Conservation (phyloP, 2,888 invertebrate genomes). For the Apoda limacodes region DNA sequence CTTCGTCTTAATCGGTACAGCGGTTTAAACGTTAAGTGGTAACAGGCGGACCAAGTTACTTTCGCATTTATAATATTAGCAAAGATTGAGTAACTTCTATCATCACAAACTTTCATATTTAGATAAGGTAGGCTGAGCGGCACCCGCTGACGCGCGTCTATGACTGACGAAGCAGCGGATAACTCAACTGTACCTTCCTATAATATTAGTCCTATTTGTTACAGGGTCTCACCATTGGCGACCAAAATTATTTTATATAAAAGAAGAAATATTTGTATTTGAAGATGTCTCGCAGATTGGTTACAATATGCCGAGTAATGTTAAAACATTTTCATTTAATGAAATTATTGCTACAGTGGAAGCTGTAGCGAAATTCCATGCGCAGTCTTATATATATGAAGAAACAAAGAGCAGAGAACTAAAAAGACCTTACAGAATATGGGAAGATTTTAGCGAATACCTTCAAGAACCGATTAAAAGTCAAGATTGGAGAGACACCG, state of each 20-base stretch:
- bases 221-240: conserved; percentile 41
- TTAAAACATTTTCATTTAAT: conserved; percentile 34
- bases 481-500: conserved; percentile 40
- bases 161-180: no score
- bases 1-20: no score
- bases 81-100: no score
- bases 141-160: no score
- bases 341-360: conserved; percentile 48
- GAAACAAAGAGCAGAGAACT: conserved; percentile 39
- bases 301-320: conserved; percentile 39
- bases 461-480: conserved; percentile 35
- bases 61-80: no score
- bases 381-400: conserved; percentile 58
- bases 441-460: conserved; percentile 42
- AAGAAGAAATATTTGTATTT: conserved; percentile 46
- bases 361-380: conserved; percentile 60
- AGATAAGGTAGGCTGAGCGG: no score
- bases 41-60: no score
- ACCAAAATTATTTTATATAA: conserved; percentile 33
- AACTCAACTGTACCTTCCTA: no score
- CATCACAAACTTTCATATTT: no score
- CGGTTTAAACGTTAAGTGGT: no score
- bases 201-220: no score
- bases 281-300: conserved; percentile 44
- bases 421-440: conserved; percentile 40